Conservation (phyloP, 2,888 invertebrate species). For the Athripsodes cinereus region DNA sequence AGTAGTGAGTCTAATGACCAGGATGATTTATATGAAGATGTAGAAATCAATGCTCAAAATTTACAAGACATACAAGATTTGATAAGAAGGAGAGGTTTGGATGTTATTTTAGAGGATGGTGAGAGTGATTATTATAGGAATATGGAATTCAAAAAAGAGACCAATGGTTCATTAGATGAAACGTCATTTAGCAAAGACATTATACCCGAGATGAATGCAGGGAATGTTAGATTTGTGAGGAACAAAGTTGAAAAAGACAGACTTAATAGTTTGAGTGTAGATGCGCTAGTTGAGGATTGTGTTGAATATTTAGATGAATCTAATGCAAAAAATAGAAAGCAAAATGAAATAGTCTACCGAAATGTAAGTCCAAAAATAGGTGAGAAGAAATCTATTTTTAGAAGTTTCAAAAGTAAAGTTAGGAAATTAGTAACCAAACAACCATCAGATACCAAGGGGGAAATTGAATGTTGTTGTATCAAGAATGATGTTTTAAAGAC, state of each 20-base stretch:
- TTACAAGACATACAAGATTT: conserved; percentile 37
- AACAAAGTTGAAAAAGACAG: conserved; percentile 10
- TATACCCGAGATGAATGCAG: conserved; percentile 21
- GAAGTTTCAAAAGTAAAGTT: conserved; percentile 39
- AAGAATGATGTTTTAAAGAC: conserved; percentile 41
- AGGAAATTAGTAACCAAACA: conserved; percentile 33
- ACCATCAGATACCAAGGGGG: conserved; percentile 25
- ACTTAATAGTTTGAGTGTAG: conserved; percentile 5
- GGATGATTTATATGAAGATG: conserved; percentile 29
- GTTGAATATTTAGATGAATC: conserved; percentile 30
- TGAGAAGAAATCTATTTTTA: conserved; percentile 44
- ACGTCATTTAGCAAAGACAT: conserved; percentile 15
- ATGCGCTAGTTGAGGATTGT: conserved; percentile 34
- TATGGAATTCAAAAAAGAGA: conserved; percentile 34
- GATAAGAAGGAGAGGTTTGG: conserved; percentile 35
- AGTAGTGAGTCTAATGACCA: conserved; percentile 27
- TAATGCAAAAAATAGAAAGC: conserved; percentile 1
- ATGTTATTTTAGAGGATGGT: conserved; percentile 46
- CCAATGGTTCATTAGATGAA: conserved; percentile 17
- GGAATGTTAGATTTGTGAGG: conserved; percentile 21
- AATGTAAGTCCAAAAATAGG: conserved; percentile 21
- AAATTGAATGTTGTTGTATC: conserved; percentile 46
- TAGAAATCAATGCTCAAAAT: conserved; percentile 31
- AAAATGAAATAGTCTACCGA: neutral
- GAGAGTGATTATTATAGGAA: conserved; percentile 48